Evolutionary conservation across 2,797 vertebrate species (phyloP).

Genomic region (Gymnocypris eckloni): DNA sequence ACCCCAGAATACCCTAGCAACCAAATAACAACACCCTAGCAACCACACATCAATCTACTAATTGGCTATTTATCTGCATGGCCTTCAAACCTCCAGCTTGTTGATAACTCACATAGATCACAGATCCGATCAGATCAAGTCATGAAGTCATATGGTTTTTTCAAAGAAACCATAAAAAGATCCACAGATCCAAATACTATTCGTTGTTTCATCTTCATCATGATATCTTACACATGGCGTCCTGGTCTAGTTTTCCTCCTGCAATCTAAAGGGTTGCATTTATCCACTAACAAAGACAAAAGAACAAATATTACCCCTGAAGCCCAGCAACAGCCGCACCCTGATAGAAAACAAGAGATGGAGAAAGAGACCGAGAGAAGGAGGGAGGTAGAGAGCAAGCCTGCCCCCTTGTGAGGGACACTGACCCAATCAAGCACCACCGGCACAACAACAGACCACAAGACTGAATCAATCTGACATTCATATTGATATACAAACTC

Average conservation of each 20-base stretch:
- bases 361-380: slow-evolving; percentile 17
- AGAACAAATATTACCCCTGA: not conserved
- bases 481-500: not conserved
- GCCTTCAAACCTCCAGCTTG: no score
- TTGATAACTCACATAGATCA: not conserved
- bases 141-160: not conserved
- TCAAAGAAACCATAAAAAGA: not conserved
- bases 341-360: not conserved
- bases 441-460: not conserved
- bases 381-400: slow-evolving; percentile 57
- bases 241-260: not conserved
- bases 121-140: not conserved
- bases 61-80: no score
- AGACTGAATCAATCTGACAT: not conserved
- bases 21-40: not conserved
- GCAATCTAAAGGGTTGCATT: not conserved
- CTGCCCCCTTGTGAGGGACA: slow-evolving; percentile 59
- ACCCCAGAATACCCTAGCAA: no score
- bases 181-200: not conserved
- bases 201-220: not conserved
- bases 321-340: not conserved
- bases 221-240: not conserved
- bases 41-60: not conserved
- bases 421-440: not conserved
- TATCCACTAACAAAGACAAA: not conserved